Conservation (phyloP, 2,888 invertebrate species). For the Notocelia uddmanniana region DNA sequence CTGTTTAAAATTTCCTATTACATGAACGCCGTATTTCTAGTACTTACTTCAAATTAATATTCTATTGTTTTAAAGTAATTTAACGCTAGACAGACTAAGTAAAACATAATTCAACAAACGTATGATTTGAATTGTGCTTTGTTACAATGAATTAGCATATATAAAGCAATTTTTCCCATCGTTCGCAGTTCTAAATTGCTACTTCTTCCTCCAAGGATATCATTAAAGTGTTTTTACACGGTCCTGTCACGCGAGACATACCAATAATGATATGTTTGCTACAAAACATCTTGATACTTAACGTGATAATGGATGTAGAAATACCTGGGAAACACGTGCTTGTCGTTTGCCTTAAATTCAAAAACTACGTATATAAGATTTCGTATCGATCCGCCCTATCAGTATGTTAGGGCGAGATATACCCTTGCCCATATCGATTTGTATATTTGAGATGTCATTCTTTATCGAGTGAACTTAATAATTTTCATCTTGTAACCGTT, state of each 20-base stretch:
- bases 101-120: not conserved
- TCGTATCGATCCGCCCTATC: too few species aligned
- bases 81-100: not conserved
- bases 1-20: not conserved
- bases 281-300: conserved; percentile 18
- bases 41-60: conserved; percentile 7
- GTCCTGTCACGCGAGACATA: conserved; percentile 34
- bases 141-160: conserved; percentile 29
- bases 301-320: conserved; percentile 19
- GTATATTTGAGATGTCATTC: too few species aligned
- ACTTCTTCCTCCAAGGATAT: conserved; percentile 35
- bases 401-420: too few species aligned
- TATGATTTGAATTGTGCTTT: conserved; percentile 17
- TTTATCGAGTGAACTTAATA: too few species aligned
- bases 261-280: conserved; percentile 34
- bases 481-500: too few species aligned
- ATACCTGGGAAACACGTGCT: conserved; percentile 28
- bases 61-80: conserved; percentile 13
- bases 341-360: conserved; percentile 16
- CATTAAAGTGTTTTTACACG: conserved; percentile 43
- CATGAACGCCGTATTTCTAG: not conserved
- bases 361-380: not conserved
- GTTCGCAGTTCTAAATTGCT: conserved; percentile 26
- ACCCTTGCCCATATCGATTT: too few species aligned
- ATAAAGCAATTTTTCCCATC: conserved; percentile 37